Evolutionary conservation across 2,888 invertebrate species (phyloP), one percentile per base, ranked within the genome.

Genomic region (Holacanthella duospinosa): DNA sequence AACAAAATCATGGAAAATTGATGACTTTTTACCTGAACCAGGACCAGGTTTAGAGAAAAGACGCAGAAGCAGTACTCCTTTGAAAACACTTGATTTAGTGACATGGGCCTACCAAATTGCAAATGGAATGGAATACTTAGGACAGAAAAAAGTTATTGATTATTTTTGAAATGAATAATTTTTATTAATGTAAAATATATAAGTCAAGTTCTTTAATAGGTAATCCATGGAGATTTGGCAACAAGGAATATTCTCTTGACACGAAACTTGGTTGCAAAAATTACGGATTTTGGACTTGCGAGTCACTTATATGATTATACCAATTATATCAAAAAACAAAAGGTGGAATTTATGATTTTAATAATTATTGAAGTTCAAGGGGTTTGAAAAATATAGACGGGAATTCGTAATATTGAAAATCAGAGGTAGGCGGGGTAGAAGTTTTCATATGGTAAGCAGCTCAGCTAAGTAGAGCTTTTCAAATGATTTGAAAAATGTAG

Each of bases 271-370:
- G n/a, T n/a, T 3, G 48, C 27, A 2, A 63, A 63, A 44, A 55
- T 63, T 16, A 63, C 63, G 2, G 63, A 63, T 21, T 63, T 63
- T 55, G 63, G 63, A 1, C 59, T 63, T 6, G 29, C 55, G n/a
- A 43, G 63, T 19, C 36, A 59, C 16, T 26, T 60, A 28, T 60
- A 63, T 29, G 60, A 58, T 12, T 58, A 58, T 36, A 43, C 29
- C n/a, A 58, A 36, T 36, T 58, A 58, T 36, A 21, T 36, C 4
- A 58, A 58, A 24, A 58, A 58, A 36, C 43, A 24, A 29, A 58
- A 58, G 43, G 58, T 58, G 24, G 12, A n/a, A 43, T 9, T 28
- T 56, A n/a, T 27, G 53, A n/a, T 53, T 21, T 21, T n/a, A 12
- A 6, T 21, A n/a, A n/a, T n/a, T n/a, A n/a, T n/a, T n/a, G n/a